Base-by-base conservation (phyloP, 2,797 vertebrate species). In the Taeniopygia guttata region DNA sequence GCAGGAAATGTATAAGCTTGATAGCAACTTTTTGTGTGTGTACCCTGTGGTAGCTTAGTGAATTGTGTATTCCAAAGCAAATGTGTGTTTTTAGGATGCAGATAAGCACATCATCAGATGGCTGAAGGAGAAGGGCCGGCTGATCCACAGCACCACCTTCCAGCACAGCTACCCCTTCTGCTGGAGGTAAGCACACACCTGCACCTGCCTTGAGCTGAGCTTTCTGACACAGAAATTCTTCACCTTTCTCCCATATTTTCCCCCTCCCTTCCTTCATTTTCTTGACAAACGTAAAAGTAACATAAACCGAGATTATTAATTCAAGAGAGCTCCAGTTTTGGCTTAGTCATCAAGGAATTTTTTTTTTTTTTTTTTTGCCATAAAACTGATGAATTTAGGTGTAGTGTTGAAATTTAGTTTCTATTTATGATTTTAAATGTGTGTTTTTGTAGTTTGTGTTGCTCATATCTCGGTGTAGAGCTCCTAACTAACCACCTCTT, bases 141-240 rank as follows among this genome's bases (percentile, higher is more conserved):
- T 99, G 62, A 97, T 99, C 87, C 98, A 98, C 78, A 96, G 96
- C 67, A 97, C 98, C 90, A 97, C 92, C 16, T 98, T 98, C 94
- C 99, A 99, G 91, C 99, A 99, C 95, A 99, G 79, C 97, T 99
- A 99, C 93, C 99, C 99, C 27, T 99, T 99, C 98, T 99, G 99
- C 97, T 99, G 99, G 99, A 99, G 99, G 99, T 99, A 95, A 97
- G 98, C 36, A 43, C 66, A 54, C 12, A 55, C 76, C 32, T 62
- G 30, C 52, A 4, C 30, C 5, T 45, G 51, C 25, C 73, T 77
- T 10, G 8, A 58, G 19, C 0, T 18, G 11, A 73, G 29, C 7
- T 22, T 43, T 58, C 7, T 40, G 6, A 84, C 43, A 25, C 13
- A 80, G 7, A 51, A 59, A 3, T 68, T 69, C 11, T 42, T 67